Evolutionary conservation across 2,113 vertebrate genomes (phyloP).

Genomic region (Natator depressus): DNA sequence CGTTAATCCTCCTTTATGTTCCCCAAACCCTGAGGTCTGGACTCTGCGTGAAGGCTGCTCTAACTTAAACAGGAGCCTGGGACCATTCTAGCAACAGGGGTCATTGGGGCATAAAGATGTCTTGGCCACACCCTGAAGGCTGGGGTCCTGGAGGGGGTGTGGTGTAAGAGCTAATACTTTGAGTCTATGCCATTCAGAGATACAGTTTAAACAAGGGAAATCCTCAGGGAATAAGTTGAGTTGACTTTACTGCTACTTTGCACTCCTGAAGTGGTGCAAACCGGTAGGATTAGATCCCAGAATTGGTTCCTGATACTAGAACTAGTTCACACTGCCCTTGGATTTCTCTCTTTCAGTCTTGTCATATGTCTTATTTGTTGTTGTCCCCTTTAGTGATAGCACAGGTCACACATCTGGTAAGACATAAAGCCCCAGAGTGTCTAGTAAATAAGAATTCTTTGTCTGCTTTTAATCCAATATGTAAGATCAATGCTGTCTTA

Average conservation of each 20-base stretch:
- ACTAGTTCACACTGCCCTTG: neutral
- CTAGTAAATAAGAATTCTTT: neutral
- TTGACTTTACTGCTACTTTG: neutral
- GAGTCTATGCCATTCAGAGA: rapidly evolving
- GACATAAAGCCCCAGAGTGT: neutral
- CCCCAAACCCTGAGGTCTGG: neutral
- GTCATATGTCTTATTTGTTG: neutral
- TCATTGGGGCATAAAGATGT: too few species aligned
- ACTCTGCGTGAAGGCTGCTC: neutral
- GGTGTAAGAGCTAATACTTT: neutral
- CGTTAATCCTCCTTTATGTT: neutral
- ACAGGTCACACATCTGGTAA: neutral
- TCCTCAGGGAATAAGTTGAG: neutral
- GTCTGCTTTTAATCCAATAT: neutral
- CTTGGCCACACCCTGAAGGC: neutral
- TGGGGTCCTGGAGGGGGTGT: neutral
- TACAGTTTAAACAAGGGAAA: neutral
- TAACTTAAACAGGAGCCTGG: neutral
- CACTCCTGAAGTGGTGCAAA: neutral
- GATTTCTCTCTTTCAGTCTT: neutral
- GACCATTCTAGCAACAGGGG: neutral
- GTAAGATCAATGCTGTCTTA: neutral
- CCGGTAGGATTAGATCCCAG: neutral
- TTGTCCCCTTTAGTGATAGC: neutral
- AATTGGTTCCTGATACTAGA: neutral